phyloP scores from a whole-genome alignment of 2,797 vertebrate genomes.

The Sebastes matsubarae region DNA sequence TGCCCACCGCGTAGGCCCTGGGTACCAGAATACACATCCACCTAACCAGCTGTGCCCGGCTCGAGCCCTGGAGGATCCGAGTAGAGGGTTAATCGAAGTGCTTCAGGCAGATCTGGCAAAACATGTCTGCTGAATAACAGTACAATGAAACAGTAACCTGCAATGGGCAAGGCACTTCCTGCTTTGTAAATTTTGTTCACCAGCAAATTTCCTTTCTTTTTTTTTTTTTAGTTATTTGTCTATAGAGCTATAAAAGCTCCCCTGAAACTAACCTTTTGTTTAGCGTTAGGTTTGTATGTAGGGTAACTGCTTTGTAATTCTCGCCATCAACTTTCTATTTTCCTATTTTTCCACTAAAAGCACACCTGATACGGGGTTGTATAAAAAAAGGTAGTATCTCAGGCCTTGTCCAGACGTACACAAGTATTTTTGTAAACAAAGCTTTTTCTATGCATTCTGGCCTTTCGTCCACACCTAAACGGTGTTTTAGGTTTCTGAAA shows the following conservation, averaged over 20 bases:
- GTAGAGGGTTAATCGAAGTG: constrained; percentile 45
- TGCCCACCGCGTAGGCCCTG: constrained; percentile 58
- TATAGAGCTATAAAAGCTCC: background rate
- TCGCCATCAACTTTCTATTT: background rate
- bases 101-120: constrained; percentile 64
- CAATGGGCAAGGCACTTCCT: constrained; percentile 6
- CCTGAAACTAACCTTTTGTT: background rate
- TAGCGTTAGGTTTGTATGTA: background rate
- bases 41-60: constrained; percentile 67
- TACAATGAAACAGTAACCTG: background rate
- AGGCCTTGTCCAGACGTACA: too few species aligned
- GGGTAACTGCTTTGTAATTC: background rate
- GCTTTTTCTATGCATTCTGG: too few species aligned
- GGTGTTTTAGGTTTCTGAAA: too few species aligned
- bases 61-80: constrained; percentile 36
- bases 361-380: background rate
- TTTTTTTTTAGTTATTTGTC: background rate
- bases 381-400: background rate
- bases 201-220: constrained; percentile 74
- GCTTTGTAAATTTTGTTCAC: constrained; percentile 83
- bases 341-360: background rate
- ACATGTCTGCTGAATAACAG: constrained; percentile 18
- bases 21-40: constrained; percentile 58
- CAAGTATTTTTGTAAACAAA: too few species aligned
- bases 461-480: too few species aligned